Percentiles rank a stretch among this genome's conserved stretches.
Conservation (phyloP, 2,888 invertebrate species). For the Dolichomitus sp. region DNA sequence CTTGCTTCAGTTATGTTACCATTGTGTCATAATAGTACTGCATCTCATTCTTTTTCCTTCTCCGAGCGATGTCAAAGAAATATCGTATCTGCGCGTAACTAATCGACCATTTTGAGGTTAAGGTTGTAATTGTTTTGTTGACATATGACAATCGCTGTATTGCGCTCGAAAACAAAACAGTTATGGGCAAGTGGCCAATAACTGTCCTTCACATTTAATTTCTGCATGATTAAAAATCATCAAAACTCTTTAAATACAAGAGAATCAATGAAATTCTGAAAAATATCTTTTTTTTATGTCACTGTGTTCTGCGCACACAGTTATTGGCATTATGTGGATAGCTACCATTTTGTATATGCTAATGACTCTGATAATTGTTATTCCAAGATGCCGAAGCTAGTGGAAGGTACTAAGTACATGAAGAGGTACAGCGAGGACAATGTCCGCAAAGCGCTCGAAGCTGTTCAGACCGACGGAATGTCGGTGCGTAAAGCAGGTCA, state of each 20-base stretch:
- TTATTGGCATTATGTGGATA: slow-evolving; percentile 39
- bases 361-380: background rate
- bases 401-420: slow-evolving; percentile 64
- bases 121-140: slow-evolving; percentile 59
- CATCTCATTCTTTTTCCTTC: background rate
- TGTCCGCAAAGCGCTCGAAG: slow-evolving; percentile 60
- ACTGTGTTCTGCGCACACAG: background rate
- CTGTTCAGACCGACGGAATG: slow-evolving; percentile 60
- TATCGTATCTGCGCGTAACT: background rate
- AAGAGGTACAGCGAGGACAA: slow-evolving; percentile 66
- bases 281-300: background rate
- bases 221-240: background rate
- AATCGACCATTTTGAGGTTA: slow-evolving; percentile 57
- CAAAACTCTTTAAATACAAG: background rate
- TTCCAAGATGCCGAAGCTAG: slow-evolving; percentile 63
- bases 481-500: slow-evolving; percentile 61
- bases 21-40: background rate
- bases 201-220: slow-evolving; percentile 34
- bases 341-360: background rate
- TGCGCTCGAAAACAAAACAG: slow-evolving; percentile 43
- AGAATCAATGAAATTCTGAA: background rate
- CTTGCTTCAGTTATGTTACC: background rate
- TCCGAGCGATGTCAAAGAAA: background rate
- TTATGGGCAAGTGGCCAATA: slow-evolving; percentile 63
- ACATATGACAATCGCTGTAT: slow-evolving; percentile 66